Conservation (phyloP, 1,140 invertebrate species). For the Drosophila subobscura region DNA sequence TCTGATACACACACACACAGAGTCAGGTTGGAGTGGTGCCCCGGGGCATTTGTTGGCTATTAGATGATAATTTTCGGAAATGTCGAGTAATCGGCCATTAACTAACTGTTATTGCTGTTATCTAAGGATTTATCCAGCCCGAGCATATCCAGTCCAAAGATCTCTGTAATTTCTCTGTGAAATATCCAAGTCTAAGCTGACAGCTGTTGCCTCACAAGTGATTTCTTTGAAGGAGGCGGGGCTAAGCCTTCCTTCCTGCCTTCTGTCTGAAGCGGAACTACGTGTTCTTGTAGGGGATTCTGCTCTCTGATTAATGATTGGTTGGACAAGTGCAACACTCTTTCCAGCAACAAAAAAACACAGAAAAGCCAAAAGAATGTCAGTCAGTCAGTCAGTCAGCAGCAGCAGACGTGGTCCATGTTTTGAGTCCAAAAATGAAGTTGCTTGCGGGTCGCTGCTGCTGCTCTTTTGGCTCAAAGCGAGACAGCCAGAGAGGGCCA, state of each 20-base stretch:
- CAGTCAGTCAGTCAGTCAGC: constrained; percentile 32
- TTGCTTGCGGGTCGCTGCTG: constrained; percentile 56
- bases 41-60: too few relatives aligned
- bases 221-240: background rate
- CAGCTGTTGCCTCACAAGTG: too few relatives aligned
- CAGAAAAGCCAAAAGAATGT: constrained; percentile 27
- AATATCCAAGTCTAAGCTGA: too few relatives aligned
- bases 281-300: too few relatives aligned
- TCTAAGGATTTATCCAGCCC: too few relatives aligned
- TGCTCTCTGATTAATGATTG: constrained; percentile 57
- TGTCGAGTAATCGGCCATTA: too few relatives aligned
- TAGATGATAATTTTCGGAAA: too few relatives aligned
- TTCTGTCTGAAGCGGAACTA: background rate
- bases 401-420: constrained; percentile 35
- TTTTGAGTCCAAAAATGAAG: constrained; percentile 56
- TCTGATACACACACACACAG: too few relatives aligned
- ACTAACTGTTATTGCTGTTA: too few relatives aligned
- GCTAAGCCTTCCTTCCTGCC: background rate
- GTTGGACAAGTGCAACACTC: constrained; percentile 43
- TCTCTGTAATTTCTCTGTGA: too few relatives aligned
- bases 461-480: constrained; percentile 37
- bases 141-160: too few relatives aligned
- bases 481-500: constrained; percentile 22
- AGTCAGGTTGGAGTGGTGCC: too few relatives aligned
- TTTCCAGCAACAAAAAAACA: background rate